These are phyloP conservation scores for Drosophila nr. medialis DNA, from an alignment of 2,888 invertebrate species.

Conservation along the genomic window DNA sequence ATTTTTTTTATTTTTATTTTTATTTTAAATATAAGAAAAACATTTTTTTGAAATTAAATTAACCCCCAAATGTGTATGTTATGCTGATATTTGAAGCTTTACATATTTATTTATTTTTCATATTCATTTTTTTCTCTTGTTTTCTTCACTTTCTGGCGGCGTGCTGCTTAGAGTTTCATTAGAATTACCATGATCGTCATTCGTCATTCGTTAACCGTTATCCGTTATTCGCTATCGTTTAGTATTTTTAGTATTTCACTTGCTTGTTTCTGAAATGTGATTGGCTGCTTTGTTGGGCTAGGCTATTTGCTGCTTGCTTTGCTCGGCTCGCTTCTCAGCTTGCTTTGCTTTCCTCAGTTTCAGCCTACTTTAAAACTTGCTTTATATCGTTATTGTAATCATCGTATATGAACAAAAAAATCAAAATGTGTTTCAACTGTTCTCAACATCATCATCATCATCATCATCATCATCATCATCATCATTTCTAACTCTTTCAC, in stretches of 20 bases:
- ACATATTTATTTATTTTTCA: background rate
- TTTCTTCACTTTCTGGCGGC: constrained; percentile 40
- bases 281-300: constrained; percentile 46
- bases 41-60: constrained; percentile 21
- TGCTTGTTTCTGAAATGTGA: constrained; percentile 14
- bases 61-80: constrained; percentile 56
- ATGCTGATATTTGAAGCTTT: constrained; percentile 21
- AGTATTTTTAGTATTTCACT: constrained; percentile 21
- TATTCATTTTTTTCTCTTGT: constrained; percentile 1
- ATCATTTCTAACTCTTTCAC: constrained; percentile 23
- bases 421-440: constrained; percentile 31
- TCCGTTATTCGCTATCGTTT: background rate
- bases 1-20: constrained; percentile 23
- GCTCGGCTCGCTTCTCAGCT: constrained; percentile 41
- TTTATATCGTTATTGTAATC: constrained; percentile 65
- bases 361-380: constrained; percentile 48
- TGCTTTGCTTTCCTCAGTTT: constrained; percentile 6
- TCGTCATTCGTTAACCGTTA: constrained; percentile 1
- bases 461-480: background rate
- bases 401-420: constrained; percentile 30
- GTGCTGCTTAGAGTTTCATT: constrained; percentile 43
- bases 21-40: constrained; percentile 34
- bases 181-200: constrained; percentile 17
- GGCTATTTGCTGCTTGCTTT: constrained; percentile 57
- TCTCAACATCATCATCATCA: constrained; percentile 15